phyloP scores from a whole-genome alignment of 1,140 invertebrate genomes.

The Scaptomyza graminum region DNA sequence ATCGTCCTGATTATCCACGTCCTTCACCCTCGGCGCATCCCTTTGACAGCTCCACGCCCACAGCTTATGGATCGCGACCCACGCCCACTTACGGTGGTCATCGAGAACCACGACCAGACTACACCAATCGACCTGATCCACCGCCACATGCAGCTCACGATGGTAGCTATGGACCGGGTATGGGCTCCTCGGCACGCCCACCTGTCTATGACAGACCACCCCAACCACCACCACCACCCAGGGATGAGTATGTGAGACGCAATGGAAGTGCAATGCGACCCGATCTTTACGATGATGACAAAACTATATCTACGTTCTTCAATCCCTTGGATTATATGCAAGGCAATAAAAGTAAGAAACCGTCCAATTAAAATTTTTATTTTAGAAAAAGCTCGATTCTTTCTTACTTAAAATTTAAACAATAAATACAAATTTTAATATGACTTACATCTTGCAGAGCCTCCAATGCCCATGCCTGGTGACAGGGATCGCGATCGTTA shows the following conservation, averaged over 20 bases:
- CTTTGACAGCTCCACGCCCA: slow-evolving; percentile 47
- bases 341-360: slow-evolving; percentile 51
- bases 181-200: slow-evolving; percentile 48
- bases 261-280: slow-evolving; percentile 69
- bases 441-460: slow-evolving; percentile 34
- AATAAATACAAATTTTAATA: too few species aligned
- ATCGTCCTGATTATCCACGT: slow-evolving; percentile 49
- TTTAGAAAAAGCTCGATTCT: background rate
- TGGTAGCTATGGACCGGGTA: slow-evolving; percentile 43
- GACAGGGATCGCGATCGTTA: slow-evolving; percentile 64
- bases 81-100: slow-evolving; percentile 51
- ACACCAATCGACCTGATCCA: slow-evolving; percentile 76
- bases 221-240: slow-evolving; percentile 24
- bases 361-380: too few species aligned
- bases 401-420: too few species aligned
- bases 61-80: slow-evolving; percentile 57
- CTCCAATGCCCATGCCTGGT: slow-evolving; percentile 49
- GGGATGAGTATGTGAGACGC: slow-evolving; percentile 70
- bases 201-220: slow-evolving; percentile 39
- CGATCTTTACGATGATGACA: slow-evolving; percentile 74
- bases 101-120: slow-evolving; percentile 68
- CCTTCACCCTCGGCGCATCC: slow-evolving; percentile 38
- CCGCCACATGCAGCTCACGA: slow-evolving; percentile 41
- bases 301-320: slow-evolving; percentile 80
- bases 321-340: slow-evolving; percentile 81